These are phyloP conservation scores for Chrysina gloriosa DNA, from an alignment of 2,888 invertebrate genomes.

Conservation along the genomic window DNA sequence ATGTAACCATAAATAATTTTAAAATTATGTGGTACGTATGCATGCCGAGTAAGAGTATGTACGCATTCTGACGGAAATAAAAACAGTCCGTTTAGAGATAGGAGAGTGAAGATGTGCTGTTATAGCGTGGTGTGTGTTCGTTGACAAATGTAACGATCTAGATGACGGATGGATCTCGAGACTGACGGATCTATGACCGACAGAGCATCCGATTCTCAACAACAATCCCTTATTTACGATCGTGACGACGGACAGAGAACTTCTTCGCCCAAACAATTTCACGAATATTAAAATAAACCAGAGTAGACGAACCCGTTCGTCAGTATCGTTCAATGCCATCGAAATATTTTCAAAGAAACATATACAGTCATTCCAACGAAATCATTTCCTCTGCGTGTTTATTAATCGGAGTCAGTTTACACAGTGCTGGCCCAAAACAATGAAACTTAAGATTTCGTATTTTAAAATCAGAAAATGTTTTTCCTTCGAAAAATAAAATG, in stretches of 20 bases:
- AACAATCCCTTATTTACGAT: constrained; percentile 50
- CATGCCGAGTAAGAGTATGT: not conserved
- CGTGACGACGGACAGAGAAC: constrained; percentile 51
- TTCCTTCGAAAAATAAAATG: too few relatives aligned
- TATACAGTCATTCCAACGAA: not conserved
- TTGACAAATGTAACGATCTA: constrained; percentile 56
- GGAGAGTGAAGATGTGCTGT: constrained; percentile 50
- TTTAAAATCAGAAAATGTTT: too few relatives aligned
- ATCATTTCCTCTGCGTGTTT: not conserved
- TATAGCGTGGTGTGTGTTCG: constrained; percentile 38
- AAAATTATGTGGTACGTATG: not conserved
- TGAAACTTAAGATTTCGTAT: too few relatives aligned
- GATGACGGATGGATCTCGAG: constrained; percentile 58
- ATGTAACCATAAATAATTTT: constrained; percentile 6
- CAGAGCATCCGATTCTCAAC: constrained; percentile 50
- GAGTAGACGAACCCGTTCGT: constrained; percentile 2
- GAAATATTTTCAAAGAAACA: constrained; percentile 20
- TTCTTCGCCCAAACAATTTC: constrained; percentile 49
- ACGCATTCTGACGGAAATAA: constrained; percentile 27
- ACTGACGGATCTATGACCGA: constrained; percentile 59
- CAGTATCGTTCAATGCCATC: constrained; percentile 1
- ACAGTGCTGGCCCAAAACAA: not conserved
- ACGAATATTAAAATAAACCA: constrained; percentile 50
- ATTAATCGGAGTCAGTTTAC: not conserved
- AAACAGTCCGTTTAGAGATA: constrained; percentile 1